Base-by-base conservation (phyloP, 2,888 invertebrate species). In the Unio delphinus region DNA sequence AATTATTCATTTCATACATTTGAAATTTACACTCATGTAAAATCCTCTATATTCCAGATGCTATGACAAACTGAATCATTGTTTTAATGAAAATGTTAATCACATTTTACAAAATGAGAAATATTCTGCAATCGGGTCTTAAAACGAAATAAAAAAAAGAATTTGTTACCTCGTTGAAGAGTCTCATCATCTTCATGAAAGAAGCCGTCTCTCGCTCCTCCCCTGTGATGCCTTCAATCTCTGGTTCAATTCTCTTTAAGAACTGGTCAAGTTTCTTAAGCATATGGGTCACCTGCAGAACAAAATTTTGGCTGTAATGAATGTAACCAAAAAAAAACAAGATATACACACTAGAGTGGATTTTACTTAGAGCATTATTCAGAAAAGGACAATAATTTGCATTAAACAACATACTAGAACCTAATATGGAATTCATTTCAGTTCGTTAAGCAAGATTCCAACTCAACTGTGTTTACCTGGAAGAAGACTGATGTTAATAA, bases 181-280 rank as follows among this genome's bases (percentile, higher is more conserved):
- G 81, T 70, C 90, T 82, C 90, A 90, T 90, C 86, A 90, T 88
- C 74, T 88, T 88, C 89, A 89, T 90, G 75, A 90, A 90, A 57
- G 88, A 88, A 26, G 87, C 88, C 0, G 89, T 89, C 76, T 90
- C 90, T 67, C 87, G 82, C 76, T 90, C 90, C 64, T 89, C 87
- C n/a, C 89, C 89, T 4, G 87, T 89, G 57, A 90, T 89, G 67
- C 87, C 83, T 75, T 90, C 90, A 69, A 90, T 89, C 80, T 89
- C 89, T 11, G 89, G 89, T 73, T 90, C 90, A 61, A 88, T 89
- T 68, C 88, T 77, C 82, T 86, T 88, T 74, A 90, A 80, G 78
- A 89, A 89, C 30, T 75, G 71, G 76, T 89, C 88, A 59, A 90
- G 80, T 28, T 83, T 83, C 69, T 86, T 82, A 66, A 90, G 67